These are phyloP conservation scores for honey bee (Apis mellifera) DNA, from an alignment of 1,140 invertebrate genomes.

Conservation along the genomic window DNA sequence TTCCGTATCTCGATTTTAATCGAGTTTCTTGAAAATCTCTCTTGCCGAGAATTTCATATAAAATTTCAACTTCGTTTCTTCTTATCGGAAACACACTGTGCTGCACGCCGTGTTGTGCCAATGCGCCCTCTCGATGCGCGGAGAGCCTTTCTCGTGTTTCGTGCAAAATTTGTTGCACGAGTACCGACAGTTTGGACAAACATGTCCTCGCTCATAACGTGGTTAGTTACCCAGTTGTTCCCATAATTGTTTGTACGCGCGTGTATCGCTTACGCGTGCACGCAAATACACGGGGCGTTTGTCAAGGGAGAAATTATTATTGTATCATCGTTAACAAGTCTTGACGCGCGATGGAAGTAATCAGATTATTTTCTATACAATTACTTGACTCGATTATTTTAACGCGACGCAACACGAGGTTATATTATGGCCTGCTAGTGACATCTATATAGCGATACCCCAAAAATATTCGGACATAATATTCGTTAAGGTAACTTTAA, in stretches of 20 bases:
- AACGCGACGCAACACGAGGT: not conserved
- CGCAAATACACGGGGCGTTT: constrained; percentile 1
- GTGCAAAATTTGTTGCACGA: not conserved
- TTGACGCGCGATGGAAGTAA: constrained; percentile 9
- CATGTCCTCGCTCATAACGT: not conserved
- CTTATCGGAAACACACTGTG: no score
- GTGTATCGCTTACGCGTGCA: not conserved
- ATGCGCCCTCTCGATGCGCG: no score
- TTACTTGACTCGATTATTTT: constrained; percentile 40
- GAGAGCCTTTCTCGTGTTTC: not conserved
- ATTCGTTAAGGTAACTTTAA: no score
- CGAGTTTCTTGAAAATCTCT: no score
- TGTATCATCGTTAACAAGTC: constrained; percentile 28
- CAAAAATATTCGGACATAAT: no score
- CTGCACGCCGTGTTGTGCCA: no score
- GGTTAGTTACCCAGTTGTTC: not conserved
- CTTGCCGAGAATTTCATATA: no score
- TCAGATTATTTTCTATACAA: constrained; percentile 43
- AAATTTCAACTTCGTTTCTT: no score
- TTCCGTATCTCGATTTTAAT: no score
- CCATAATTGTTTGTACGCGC: not conserved
- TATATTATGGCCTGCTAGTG: not conserved
- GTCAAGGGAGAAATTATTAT: constrained; percentile 23
- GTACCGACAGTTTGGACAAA: not conserved
- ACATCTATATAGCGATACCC: not conserved